phyloP scores from a whole-genome alignment of 92 coral and sea anemone species.

The Bergia sp. region DNA sequence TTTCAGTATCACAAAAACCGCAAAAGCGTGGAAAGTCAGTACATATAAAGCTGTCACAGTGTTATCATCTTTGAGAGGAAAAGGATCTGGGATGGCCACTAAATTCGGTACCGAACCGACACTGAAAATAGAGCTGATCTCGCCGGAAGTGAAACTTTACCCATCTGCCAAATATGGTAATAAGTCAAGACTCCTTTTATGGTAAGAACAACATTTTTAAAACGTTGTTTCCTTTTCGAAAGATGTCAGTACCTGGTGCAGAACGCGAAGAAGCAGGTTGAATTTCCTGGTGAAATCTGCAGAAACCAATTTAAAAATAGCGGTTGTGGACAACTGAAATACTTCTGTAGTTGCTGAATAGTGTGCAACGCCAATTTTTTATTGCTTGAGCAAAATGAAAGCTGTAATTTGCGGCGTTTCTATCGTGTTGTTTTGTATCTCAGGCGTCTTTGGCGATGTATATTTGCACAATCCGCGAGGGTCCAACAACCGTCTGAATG shows the following conservation, averaged over 20 bases:
- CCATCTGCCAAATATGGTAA: conserved; percentile 37
- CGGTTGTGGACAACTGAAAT: neutral
- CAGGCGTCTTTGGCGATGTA: conserved; percentile 60
- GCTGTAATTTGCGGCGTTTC: conserved; percentile 8
- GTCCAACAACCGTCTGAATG: conserved; percentile 92
- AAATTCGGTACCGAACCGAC: neutral
- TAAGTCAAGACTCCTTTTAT: conserved; percentile 16
- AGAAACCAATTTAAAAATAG: neutral
- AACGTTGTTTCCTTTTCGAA: neutral
- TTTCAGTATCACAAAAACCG: neutral
- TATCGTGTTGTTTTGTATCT: neutral
- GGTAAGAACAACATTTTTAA: conserved; percentile 21
- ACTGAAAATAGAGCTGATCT: conserved; percentile 24
- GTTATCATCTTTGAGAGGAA: neutral
- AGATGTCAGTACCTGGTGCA: conserved; percentile 36
- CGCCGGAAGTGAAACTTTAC: conserved; percentile 12
- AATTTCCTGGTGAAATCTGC: conserved; percentile 33
- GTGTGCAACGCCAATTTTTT: neutral
- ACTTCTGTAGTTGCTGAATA: neutral
- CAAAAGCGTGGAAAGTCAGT: neutral
- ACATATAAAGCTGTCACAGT: neutral
- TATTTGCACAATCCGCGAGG: conserved; percentile 94
- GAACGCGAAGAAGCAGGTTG: neutral
- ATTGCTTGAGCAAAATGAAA: conserved; percentile 6
- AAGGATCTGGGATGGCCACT: neutral